Evolutionary conservation across 1,140 invertebrate species (phyloP).

Genomic region (Diabrotica virgifera): DNA sequence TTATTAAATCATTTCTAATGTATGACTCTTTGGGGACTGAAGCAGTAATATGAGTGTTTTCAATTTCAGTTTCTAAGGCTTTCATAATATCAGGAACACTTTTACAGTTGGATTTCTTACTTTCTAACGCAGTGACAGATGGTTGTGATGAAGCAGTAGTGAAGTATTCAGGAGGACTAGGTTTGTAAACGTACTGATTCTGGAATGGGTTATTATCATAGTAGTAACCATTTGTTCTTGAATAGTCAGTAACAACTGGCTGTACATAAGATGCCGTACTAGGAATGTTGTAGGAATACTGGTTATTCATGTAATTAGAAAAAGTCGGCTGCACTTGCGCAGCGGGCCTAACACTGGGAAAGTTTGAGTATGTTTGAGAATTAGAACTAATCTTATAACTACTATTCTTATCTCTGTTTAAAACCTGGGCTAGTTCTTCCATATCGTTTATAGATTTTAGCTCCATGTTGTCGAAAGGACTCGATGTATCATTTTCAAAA

Average conservation of each 20-base stretch:
- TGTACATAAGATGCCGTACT: constrained; percentile 44
- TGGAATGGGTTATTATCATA: constrained; percentile 19
- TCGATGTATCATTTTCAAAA: constrained; percentile 85
- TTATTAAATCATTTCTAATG: constrained; percentile 18
- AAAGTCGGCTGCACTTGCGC: constrained; percentile 7
- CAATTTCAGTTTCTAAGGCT: constrained; percentile 66
- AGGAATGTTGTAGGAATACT: constrained; percentile 23
- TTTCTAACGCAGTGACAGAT: constrained; percentile 1
- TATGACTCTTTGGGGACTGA: constrained; percentile 9
- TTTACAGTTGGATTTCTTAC: constrained; percentile 42
- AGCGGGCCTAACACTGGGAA: not conserved
- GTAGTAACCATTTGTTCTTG: constrained; percentile 27
- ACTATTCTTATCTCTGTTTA: constrained; percentile 45
- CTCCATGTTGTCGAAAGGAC: constrained; percentile 88
- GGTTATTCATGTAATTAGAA: constrained; percentile 14
- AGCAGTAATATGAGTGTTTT: constrained; percentile 52
- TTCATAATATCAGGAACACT: constrained; percentile 71
- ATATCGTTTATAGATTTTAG: constrained; percentile 87
- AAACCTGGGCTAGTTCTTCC: constrained; percentile 76
- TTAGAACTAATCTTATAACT: constrained; percentile 19
- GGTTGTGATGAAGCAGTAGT: constrained; percentile 1
- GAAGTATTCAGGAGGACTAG: constrained; percentile 12
- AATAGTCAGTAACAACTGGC: constrained; percentile 49
- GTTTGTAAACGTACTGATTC: constrained; percentile 16
- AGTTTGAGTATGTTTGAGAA: constrained; percentile 9